phyloP scores from a whole-genome alignment of 2,113 vertebrate genomes.

The Chionodraco myersi region DNA sequence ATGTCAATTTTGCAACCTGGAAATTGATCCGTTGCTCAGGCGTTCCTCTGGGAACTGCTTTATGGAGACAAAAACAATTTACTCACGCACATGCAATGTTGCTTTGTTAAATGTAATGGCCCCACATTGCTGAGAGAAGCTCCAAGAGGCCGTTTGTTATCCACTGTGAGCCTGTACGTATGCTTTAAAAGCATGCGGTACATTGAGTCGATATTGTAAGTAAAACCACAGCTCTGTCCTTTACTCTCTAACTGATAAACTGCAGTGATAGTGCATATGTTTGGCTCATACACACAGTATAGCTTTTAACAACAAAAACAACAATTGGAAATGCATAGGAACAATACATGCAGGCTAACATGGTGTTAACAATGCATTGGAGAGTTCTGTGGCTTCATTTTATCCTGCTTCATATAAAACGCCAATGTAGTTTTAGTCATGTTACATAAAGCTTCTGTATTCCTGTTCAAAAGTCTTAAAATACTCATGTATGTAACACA shows the following conservation, averaged over 20 bases:
- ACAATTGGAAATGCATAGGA: background rate
- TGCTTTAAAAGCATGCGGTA: background rate
- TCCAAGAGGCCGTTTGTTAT: conserved; percentile 19
- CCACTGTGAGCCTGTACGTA: background rate
- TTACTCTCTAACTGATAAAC: background rate
- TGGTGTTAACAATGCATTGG: background rate
- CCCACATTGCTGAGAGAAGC: conserved; percentile 7
- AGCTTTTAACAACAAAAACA: background rate
- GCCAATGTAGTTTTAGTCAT: background rate
- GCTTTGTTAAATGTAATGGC: conserved; percentile 27
- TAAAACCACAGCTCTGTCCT: background rate
- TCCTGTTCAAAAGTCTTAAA: too few species aligned
- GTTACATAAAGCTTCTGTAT: background rate
- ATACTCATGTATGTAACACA: background rate
- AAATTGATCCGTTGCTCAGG: conserved; percentile 40
- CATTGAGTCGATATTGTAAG: background rate
- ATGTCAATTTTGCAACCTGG: conserved; percentile 32
- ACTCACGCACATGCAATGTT: background rate
- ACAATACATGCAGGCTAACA: background rate
- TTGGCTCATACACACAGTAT: too few species aligned
- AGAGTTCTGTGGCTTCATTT: background rate
- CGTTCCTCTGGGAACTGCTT: conserved; percentile 43
- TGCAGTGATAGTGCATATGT: background rate
- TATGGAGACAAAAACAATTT: conserved; percentile 61
- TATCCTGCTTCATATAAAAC: background rate